A percentile compares a stretch with the other conserved stretches of the same genome.
These are phyloP conservation scores for Sericinus montela DNA, from an alignment of 2,888 invertebrate species.

Conservation along the genomic window DNA sequence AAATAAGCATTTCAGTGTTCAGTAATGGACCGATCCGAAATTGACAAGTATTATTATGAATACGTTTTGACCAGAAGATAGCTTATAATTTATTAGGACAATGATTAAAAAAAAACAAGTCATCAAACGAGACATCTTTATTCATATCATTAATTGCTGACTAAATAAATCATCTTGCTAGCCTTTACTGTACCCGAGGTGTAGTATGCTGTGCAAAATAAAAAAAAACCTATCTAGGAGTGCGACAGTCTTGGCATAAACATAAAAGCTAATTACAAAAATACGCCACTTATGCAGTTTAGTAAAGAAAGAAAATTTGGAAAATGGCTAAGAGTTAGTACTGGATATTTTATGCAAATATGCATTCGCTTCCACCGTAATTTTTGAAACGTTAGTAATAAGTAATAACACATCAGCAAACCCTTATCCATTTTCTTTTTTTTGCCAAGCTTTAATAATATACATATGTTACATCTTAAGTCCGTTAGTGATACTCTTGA, in stretches of 20 bases:
- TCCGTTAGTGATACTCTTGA: slow-evolving; percentile 22
- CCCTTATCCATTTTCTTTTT: no score
- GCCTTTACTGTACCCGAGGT: slow-evolving; percentile 7
- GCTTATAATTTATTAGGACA: no score
- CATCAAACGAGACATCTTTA: slow-evolving; percentile 14
- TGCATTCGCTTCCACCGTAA: no score
- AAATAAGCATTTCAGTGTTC: no score
- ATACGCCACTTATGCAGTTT: slow-evolving; percentile 4
- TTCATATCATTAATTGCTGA: slow-evolving; percentile 12
- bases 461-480: slow-evolving; percentile 13
- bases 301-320: no score
- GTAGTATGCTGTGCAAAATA: slow-evolving; percentile 38
- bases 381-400: no score
- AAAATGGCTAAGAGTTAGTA: no score
- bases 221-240: slow-evolving; percentile 33
- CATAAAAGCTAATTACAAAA: slow-evolving; percentile 31
- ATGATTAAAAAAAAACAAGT: slow-evolving; percentile 9
- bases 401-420: no score
- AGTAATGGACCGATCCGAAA: no score
- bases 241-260: slow-evolving; percentile 54
- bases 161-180: slow-evolving; percentile 6
- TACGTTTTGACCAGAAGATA: no score
- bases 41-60: no score
- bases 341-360: no score
- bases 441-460: neutral